phyloP scores from a whole-genome alignment of 2,888 invertebrate genomes.

The Drosophila mettleri region DNA sequence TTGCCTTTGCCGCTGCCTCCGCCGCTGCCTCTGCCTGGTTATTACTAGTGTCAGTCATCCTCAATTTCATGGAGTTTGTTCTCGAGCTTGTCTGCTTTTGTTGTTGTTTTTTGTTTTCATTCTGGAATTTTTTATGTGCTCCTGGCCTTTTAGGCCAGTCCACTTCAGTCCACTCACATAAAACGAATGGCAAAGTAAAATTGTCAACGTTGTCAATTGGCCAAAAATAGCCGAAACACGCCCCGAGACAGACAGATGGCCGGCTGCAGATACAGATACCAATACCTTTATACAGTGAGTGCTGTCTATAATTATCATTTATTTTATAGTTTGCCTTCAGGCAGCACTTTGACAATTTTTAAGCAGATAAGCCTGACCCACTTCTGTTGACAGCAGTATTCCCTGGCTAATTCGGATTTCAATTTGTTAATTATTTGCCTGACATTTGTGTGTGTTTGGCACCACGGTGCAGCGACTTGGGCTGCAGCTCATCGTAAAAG shows the following conservation, averaged over 20 bases:
- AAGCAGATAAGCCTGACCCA: conserved; percentile 33
- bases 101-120: conserved; percentile 14
- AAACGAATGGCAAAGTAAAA: conserved; percentile 69
- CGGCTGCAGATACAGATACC: conserved; percentile 3
- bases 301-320: conserved; percentile 72
- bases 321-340: conserved; percentile 63
- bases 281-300: conserved; percentile 14
- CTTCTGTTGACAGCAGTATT: conserved; percentile 18
- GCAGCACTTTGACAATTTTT: conserved; percentile 40
- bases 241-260: conserved; percentile 16
- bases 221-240: conserved; percentile 61
- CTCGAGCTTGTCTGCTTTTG: conserved; percentile 27
- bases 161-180: conserved; percentile 46
- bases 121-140: conserved; percentile 6
- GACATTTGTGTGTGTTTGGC: not conserved
- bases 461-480: conserved; percentile 45
- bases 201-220: conserved; percentile 66
- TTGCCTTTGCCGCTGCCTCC: not conserved
- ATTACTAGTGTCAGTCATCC: conserved; percentile 75
- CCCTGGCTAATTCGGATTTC: no score
- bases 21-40: conserved; percentile 44
- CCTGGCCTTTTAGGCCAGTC: conserved; percentile 20
- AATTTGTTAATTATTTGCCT: no score
- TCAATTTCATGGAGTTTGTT: conserved; percentile 68
- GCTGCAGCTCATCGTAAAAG: conserved; percentile 70